A percentile compares a stretch with the other conserved stretches of the same genome.
Conservation (phyloP, 2,113 vertebrate species). For the Diadophis punctatus region DNA sequence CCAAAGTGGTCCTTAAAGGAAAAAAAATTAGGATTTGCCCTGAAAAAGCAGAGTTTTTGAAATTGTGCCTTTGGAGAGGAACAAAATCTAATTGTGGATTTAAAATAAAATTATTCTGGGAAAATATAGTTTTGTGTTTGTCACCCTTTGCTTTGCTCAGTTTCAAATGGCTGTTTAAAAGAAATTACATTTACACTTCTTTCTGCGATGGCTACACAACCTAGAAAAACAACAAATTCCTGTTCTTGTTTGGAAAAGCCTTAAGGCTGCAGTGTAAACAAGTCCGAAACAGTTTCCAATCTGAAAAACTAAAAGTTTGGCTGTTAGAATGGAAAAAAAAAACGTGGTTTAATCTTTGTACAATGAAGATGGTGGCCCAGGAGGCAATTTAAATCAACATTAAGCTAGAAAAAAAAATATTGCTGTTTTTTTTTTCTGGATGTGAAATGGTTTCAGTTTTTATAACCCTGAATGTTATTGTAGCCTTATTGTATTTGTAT, state of each 20-base stretch:
- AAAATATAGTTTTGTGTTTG: background rate
- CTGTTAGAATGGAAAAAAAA: background rate
- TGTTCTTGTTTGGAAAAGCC: background rate
- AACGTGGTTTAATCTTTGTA: background rate
- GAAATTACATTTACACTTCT: background rate
- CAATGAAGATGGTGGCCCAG: background rate
- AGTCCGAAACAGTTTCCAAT: background rate
- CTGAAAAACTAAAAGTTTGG: background rate
- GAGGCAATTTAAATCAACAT: background rate
- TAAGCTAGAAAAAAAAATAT: background rate
- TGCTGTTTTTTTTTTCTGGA: background rate
- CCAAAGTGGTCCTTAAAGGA: background rate
- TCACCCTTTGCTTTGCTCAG: background rate
- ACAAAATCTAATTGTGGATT: background rate
- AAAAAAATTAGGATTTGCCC: background rate
- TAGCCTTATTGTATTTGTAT: background rate
- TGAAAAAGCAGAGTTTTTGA: background rate
- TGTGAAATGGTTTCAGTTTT: background rate
- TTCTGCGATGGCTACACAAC: background rate
- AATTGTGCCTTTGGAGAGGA: background rate
- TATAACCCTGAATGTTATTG: background rate
- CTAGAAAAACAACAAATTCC: background rate
- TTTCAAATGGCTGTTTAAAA: background rate
- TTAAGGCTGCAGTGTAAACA: background rate
- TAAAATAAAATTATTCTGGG: background rate